Base-by-base conservation (phyloP, 2,888 invertebrate genomes). In the Chorisops tibialis region DNA sequence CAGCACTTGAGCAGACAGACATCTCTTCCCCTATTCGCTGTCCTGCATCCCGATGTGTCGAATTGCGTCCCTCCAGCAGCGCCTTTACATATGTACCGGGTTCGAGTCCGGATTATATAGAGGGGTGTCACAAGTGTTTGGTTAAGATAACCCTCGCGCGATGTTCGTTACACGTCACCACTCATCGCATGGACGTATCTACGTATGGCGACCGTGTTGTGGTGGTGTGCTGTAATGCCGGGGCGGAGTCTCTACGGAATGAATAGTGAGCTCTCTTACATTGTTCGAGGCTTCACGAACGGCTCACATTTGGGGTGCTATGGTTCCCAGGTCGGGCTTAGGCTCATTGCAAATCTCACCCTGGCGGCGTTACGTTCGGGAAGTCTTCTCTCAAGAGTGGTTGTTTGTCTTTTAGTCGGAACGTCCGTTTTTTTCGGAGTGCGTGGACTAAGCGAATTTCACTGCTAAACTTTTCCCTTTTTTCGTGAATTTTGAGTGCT, bases 81-180 rank as follows among this genome's bases (percentile, higher is more conserved):
- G 11, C n/a, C 56, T 16, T 56, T 56, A 30, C 18, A 56, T 22
- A 21, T 19, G 45, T 18, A 18, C 19, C 24, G 37, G 16, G 30
- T 43, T 43, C 35, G 56, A 43, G 56, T 43, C 56, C 56, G 56
- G 43, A 35, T 56, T 56, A 43, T 56, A 30, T 56, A 43, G 43
- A 56, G 56, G 56, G 56, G 56, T 63, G 43, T 63, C 60, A 49
- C 60, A 63, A 63, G 61, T 61, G 56, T 56, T 63, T 63, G 61
- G 48, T 51, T 50, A 61, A 45, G 45, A 50, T 54, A 56, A 58
- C 56, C 56, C 56, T 56, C 56, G 56, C 41, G 45, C 37, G 52
- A 54, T 56, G 63, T 58, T 58, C 56, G 56, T 49, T 63, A 56
- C 61, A 63, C 37, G 60, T 49, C 56, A 22, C 18, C 21, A 45